Base-by-base conservation (phyloP, 2,113 vertebrate species). In the Dicaeum eximium region DNA sequence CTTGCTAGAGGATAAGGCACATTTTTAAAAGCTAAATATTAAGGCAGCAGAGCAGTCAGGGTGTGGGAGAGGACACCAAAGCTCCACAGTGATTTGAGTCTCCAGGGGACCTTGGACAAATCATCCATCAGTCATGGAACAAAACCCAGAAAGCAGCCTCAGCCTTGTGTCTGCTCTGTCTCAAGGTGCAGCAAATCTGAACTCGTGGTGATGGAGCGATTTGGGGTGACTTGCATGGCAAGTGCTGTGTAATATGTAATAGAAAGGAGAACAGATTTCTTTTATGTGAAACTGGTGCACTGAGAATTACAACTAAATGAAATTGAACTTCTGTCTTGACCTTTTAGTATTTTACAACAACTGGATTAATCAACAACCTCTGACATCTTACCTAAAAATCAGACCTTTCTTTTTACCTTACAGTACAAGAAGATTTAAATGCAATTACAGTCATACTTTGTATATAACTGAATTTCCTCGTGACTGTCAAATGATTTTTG, bases 121-220 rank as follows among this genome's bases (percentile, higher is more conserved):
- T 50, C 11, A 42, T 50, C 11, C 9, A 30, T 67, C 60, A 66
- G 5, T 6, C 6, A 8, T 8, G 17, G 20, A 57, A 16, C 25
- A 30, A 12, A 1, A 1, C 3, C 5, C 51, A 74, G 78, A 1
- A 3, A 80, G 40, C 20, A 33, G 28, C 45, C 30, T 33, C 1
- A 2, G 47, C 20, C 21, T 42, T 0, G 0, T 1, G 1, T n/a
- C 57, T 1, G 2, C 19, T 64, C 28, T 48, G 50, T 23, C 23
- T 44, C 28, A 15, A 15, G 30, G 18, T 45, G 25, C 17, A 67
- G 58, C 13, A 54, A 56, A 42, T 17, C 25, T 50, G 81, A 85
- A 38, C 15, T 42, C 61, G 10, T 7, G 40, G 6, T 65, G 48
- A 57, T 30, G n/a, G 50, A 74, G 48, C 2, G 7, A 23, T 62